These are phyloP conservation scores for Athene cunicularia DNA, from an alignment of 2,113 vertebrate genomes.

Conservation along the genomic window DNA sequence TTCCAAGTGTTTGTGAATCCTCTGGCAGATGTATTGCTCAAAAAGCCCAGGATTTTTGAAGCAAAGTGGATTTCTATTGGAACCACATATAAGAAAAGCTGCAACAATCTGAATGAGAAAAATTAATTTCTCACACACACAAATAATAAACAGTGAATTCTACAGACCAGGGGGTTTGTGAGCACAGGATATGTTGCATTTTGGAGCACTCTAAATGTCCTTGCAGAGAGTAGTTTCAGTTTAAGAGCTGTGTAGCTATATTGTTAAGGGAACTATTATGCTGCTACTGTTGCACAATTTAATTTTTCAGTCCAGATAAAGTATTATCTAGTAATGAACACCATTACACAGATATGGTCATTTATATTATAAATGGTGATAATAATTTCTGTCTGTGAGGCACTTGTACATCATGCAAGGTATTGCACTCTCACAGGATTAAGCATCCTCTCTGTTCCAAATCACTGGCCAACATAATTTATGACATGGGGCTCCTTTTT, in stretches of 20 bases:
- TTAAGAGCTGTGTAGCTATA: background rate
- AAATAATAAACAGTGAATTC: background rate
- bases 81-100: background rate
- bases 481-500: background rate
- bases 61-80: background rate
- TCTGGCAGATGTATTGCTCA: background rate
- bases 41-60: background rate
- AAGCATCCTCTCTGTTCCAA: background rate
- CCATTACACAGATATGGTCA: background rate
- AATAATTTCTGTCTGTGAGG: conserved; percentile 9
- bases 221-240: background rate
- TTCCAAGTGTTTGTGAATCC: background rate
- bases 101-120: background rate
- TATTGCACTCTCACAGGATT: background rate
- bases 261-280: background rate
- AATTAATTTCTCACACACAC: background rate
- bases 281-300: background rate
- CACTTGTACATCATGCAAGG: background rate
- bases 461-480: background rate
- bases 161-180: background rate
- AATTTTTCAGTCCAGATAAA: conserved; percentile 28
- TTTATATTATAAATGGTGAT: conserved; percentile 33
- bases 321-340: background rate
- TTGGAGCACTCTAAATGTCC: background rate
- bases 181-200: background rate